Conservation (phyloP, 2,797 vertebrate species). For the Miopithecus talapoin region DNA sequence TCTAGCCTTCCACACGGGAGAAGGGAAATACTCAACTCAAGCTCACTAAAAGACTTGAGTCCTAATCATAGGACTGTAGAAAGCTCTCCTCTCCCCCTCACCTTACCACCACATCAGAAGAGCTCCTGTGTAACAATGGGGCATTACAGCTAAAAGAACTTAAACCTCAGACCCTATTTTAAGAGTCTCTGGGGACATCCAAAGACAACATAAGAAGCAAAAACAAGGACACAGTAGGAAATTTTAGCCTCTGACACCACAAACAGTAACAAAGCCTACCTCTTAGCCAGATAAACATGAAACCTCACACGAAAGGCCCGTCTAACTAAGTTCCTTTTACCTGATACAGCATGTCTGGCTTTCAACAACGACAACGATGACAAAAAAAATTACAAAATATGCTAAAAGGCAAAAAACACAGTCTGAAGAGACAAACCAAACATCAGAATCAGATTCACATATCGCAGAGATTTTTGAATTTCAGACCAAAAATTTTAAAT, state of each 20-base stretch:
- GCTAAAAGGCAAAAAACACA: not conserved
- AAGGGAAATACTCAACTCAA: not conserved
- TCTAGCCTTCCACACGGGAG: not conserved
- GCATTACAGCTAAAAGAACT: not conserved
- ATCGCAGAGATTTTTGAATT: not conserved
- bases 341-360: not conserved
- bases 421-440: not conserved
- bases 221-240: not conserved
- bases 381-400: not conserved
- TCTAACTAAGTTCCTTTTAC: not conserved
- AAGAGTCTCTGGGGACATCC: not conserved
- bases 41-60: not conserved
- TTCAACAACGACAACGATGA: not conserved
- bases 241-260: conserved; percentile 19
- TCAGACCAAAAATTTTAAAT: not conserved
- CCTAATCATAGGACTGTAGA: not conserved
- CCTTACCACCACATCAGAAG: not conserved
- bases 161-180: conserved; percentile 24
- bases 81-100: not conserved
- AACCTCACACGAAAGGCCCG: not conserved
- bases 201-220: conserved; percentile 30
- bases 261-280: not conserved
- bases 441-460: not conserved
- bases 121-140: not conserved
- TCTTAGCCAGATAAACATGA: not conserved